These are phyloP conservation scores for Tetheella fluctuosa DNA, from an alignment of 2,888 invertebrate genomes.

Conservation along the genomic window DNA sequence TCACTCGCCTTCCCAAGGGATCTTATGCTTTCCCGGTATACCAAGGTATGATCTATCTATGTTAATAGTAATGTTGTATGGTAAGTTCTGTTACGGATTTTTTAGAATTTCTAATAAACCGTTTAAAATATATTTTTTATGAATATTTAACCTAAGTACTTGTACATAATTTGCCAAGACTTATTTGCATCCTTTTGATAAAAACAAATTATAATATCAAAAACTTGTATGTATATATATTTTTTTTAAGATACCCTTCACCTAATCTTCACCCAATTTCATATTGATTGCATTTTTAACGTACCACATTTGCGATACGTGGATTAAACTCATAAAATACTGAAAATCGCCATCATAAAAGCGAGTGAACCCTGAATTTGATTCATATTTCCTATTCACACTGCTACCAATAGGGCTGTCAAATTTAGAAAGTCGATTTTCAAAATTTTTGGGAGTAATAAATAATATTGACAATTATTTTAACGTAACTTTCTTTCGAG, in stretches of 20 bases:
- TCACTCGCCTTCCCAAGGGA: too few relatives aligned
- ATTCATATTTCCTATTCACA: constrained; percentile 8
- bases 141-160: too few relatives aligned
- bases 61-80: too few relatives aligned
- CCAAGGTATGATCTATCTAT: too few relatives aligned
- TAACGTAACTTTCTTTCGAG: too few relatives aligned
- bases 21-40: too few relatives aligned
- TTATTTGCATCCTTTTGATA: neutral
- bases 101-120: too few relatives aligned
- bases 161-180: too few relatives aligned
- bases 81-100: too few relatives aligned
- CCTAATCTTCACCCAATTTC: neutral
- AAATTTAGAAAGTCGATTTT: neutral
- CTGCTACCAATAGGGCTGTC: neutral
- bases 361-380: constrained; percentile 6
- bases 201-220: neutral
- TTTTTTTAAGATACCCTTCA: neutral
- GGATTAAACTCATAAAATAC: constrained; percentile 5
- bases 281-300: constrained; percentile 1
- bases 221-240: neutral
- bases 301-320: neutral
- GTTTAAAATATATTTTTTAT: too few relatives aligned
- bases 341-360: constrained; percentile 5
- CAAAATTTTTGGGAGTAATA: too few relatives aligned
- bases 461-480: too few relatives aligned